Percentiles rank a stretch among this genome's conserved stretches.
phyloP scores from a whole-genome alignment of 2,888 invertebrate species.

The Druceiella hillmani region DNA sequence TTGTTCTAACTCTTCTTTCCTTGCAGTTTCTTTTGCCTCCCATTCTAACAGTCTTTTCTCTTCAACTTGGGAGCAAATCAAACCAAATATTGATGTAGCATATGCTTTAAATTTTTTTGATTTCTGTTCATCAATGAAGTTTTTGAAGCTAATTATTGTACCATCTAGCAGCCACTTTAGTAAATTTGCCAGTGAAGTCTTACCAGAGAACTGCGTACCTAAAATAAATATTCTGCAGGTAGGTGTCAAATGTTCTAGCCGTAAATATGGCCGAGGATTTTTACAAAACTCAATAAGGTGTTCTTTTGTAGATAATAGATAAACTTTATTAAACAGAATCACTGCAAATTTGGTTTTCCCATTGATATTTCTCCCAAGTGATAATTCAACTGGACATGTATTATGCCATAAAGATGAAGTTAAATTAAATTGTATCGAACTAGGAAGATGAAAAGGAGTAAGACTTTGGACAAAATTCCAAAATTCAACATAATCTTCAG shows the following conservation, averaged over 20 bases:
- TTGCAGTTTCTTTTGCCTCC: conserved; percentile 36
- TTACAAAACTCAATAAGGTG: conserved; percentile 49
- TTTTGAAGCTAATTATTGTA: conserved; percentile 37
- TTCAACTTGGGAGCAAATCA: conserved; percentile 40
- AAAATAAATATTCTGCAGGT: conserved; percentile 54
- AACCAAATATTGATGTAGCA: conserved; percentile 36
- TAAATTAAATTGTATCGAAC: conserved; percentile 36
- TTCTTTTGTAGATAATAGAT: conserved; percentile 49
- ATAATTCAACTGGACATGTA: conserved; percentile 59
- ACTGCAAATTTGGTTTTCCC: conserved; percentile 54
- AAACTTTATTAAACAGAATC: conserved; percentile 57
- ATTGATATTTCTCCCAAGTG: conserved; percentile 41
- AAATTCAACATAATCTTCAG: conserved; percentile 40
- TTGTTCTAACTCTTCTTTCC: conserved; percentile 32
- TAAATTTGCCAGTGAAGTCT: conserved; percentile 51
- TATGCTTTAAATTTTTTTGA: conserved; percentile 32
- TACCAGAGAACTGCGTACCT: conserved; percentile 57
- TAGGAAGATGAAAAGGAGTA: too few relatives aligned
- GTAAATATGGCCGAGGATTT: conserved; percentile 58
- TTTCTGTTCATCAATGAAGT: conserved; percentile 30
- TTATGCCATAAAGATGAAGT: conserved; percentile 53
- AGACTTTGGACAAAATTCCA: conserved; percentile 35
- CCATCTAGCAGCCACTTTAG: conserved; percentile 50
- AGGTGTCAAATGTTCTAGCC: conserved; percentile 52
- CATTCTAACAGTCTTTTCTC: conserved; percentile 34